Conservation (phyloP, 2,797 vertebrate species). For the Carduelis carduelis region DNA sequence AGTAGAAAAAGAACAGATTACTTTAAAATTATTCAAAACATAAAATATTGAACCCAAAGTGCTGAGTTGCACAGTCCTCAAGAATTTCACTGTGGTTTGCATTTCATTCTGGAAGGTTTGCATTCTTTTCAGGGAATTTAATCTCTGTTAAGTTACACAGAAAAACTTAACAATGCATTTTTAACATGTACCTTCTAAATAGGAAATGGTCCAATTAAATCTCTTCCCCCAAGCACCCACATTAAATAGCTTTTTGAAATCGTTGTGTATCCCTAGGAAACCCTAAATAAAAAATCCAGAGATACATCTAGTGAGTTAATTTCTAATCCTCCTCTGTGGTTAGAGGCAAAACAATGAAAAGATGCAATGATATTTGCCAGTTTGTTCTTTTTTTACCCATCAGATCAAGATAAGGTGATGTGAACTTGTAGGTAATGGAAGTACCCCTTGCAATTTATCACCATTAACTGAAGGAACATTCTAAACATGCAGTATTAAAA, state of each 20-base stretch:
- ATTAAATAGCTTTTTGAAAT: neutral
- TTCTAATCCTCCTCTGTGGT: neutral
- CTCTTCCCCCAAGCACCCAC: neutral
- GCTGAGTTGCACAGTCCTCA: neutral
- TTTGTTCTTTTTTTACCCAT: neutral
- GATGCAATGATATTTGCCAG: neutral
- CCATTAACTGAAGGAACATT: neutral
- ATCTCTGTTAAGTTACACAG: neutral
- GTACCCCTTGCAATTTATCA: neutral
- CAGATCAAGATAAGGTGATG: neutral
- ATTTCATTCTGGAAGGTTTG: neutral
- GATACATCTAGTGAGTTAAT: neutral
- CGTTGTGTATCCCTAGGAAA: neutral
- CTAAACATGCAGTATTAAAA: neutral
- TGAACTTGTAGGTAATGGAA: neutral
- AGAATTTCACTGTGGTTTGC: neutral
- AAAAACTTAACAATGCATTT: neutral
- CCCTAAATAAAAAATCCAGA: neutral
- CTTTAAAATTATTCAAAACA: neutral
- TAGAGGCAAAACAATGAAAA: neutral
- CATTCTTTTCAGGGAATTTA: neutral
- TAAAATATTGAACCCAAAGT: neutral
- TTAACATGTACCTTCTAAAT: neutral
- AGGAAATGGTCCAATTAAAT: neutral
- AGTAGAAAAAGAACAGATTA: neutral